These are phyloP conservation scores for Biston betularia DNA, from an alignment of 2,888 invertebrate species.

Conservation along the genomic window DNA sequence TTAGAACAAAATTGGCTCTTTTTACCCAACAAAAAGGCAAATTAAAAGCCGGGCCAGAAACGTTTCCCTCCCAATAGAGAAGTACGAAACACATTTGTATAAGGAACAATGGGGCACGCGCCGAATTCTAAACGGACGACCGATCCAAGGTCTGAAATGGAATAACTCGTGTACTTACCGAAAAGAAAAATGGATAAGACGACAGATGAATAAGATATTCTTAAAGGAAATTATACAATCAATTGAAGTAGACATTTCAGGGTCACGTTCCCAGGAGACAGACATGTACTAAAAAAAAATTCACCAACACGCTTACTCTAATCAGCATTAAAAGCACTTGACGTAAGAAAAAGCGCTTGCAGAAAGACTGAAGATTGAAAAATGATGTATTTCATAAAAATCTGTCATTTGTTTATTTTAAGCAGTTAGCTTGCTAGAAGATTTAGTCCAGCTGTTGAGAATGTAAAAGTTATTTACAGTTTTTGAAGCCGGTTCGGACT, in stretches of 20 bases:
- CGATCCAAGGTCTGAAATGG: not conserved
- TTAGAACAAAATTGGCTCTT: constrained; percentile 20
- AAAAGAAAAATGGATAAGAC: constrained; percentile 26
- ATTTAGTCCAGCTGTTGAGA: not conserved
- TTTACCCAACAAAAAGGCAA: constrained; percentile 30
- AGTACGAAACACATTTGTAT: constrained; percentile 39
- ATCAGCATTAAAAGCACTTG: too few relatives aligned
- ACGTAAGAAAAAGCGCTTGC: too few relatives aligned
- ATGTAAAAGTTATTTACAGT: not conserved
- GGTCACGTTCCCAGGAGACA: too few relatives aligned
- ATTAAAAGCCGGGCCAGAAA: constrained; percentile 28
- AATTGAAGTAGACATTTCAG: constrained; percentile 2
- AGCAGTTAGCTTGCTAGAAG: not conserved
- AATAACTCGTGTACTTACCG: constrained; percentile 3
- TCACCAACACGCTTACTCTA: not conserved
- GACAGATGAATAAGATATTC: constrained; percentile 14
- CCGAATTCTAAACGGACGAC: constrained; percentile 28
- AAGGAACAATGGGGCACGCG: constrained; percentile 38
- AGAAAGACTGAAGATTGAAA: not conserved
- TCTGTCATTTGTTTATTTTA: not conserved
- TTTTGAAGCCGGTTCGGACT: not conserved
- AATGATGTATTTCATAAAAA: not conserved
- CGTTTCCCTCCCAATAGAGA: constrained; percentile 35
- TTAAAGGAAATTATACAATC: constrained; percentile 12
- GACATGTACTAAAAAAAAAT: not conserved